Evolutionary conservation across 2,888 invertebrate genomes (phyloP).

Genomic region (Plebejus melissa): DNA sequence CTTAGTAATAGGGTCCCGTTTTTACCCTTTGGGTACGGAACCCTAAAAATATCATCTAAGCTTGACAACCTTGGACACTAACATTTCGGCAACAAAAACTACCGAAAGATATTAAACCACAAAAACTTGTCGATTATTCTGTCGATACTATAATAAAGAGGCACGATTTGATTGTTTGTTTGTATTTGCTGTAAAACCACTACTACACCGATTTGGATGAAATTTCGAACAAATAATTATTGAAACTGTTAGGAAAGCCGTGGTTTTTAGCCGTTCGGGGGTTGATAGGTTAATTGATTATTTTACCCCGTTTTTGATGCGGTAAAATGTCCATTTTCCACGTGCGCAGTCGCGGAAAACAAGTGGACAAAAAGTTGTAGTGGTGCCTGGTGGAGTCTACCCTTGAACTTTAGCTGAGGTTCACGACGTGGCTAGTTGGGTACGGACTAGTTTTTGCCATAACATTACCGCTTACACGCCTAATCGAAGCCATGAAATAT

Average conservation of each 20-base stretch:
- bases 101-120: background rate
- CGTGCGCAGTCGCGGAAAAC: background rate
- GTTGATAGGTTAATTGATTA: background rate
- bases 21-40: no score
- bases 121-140: background rate
- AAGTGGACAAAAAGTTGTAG: background rate
- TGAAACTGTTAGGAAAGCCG: background rate
- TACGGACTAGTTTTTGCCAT: background rate
- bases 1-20: no score
- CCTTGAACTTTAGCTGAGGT: conserved; percentile 5
- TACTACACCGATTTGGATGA: background rate
- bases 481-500: no score
- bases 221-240: background rate
- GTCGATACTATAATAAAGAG: background rate
- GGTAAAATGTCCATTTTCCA: background rate
- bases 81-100: background rate
- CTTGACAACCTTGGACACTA: no score
- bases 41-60: no score
- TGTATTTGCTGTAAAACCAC: background rate
- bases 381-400: background rate
- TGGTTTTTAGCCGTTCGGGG: background rate
- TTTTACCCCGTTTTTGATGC: background rate
- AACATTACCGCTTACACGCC: background rate
- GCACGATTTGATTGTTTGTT: background rate
- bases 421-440: background rate